Percentiles rank a stretch among this genome's conserved stretches.
Evolutionary conservation across 2,797 vertebrate genomes (phyloP).

Genomic region (Novumbra hubbsi): DNA sequence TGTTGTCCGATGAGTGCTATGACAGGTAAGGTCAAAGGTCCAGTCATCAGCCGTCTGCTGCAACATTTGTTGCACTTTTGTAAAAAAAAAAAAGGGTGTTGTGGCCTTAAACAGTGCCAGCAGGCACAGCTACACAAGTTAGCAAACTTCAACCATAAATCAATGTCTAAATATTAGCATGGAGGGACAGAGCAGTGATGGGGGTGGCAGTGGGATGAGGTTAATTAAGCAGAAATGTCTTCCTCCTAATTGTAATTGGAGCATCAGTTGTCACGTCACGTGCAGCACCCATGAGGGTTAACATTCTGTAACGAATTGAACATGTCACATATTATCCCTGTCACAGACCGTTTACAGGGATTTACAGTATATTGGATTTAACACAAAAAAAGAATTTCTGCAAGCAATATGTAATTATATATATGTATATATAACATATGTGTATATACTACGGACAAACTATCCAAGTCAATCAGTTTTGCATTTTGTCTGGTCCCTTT

Average conservation of each 20-base stretch:
- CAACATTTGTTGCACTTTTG: constrained; percentile 35
- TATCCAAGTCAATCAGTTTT: too few relatives aligned
- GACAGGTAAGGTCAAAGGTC: constrained; percentile 28
- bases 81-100: constrained; percentile 33
- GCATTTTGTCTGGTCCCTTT: too few relatives aligned
- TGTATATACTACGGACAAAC: too few relatives aligned
- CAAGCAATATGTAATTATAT: too few relatives aligned
- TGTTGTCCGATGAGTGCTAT: constrained; percentile 34
- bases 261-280: constrained; percentile 15
- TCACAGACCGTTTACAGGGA: constrained; percentile 30
- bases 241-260: constrained; percentile 21
- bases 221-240: constrained; percentile 50
- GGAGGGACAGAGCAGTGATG: constrained; percentile 22
- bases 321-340: constrained; percentile 56
- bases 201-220: constrained; percentile 26
- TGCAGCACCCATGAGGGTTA: constrained; percentile 25
- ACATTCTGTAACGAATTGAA: constrained; percentile 40
- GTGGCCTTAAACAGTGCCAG: constrained; percentile 37
- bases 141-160: constrained; percentile 45
- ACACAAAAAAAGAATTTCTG: too few relatives aligned
- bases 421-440: too few relatives aligned
- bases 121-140: constrained; percentile 32
- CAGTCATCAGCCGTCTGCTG: constrained; percentile 36
- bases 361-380: too few relatives aligned
- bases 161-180: constrained; percentile 45